Conservation (phyloP, 2,888 invertebrate genomes). For the Sphinx pinastri region DNA sequence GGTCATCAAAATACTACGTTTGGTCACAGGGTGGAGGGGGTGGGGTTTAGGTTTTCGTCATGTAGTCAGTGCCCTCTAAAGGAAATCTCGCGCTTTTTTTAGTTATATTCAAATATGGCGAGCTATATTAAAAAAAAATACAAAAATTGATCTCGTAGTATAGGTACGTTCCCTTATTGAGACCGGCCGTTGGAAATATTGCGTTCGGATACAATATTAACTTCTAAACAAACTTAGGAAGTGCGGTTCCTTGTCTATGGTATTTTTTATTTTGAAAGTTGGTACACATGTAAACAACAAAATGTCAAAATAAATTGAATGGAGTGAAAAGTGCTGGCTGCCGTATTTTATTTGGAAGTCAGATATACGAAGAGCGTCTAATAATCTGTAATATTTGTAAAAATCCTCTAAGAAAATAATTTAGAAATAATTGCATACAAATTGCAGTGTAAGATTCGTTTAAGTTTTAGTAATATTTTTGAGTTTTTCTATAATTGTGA, state of each 20-base stretch:
- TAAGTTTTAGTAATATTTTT: slow-evolving; percentile 67
- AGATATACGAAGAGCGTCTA: slow-evolving; percentile 57
- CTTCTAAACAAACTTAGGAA: background rate
- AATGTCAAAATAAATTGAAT: slow-evolving; percentile 68
- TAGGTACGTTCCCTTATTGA: too few species aligned
- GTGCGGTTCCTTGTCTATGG: slow-evolving; percentile 37
- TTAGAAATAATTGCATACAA: slow-evolving; percentile 54
- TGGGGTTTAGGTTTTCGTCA: too few species aligned
- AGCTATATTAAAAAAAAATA: too few species aligned
- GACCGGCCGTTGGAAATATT: too few species aligned
- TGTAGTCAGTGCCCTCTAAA: too few species aligned
- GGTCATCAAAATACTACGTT: too few species aligned
- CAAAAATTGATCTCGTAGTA: too few species aligned
- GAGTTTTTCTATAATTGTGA: slow-evolving; percentile 58
- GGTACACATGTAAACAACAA: slow-evolving; percentile 52
- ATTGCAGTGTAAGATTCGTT: slow-evolving; percentile 57
- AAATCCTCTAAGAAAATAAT: slow-evolving; percentile 64
- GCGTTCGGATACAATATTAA: background rate
- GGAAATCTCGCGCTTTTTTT: too few species aligned
- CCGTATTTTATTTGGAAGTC: slow-evolving; percentile 66
- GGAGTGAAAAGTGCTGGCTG: slow-evolving; percentile 63
- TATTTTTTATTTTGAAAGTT: slow-evolving; percentile 41
- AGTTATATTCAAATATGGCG: too few species aligned
- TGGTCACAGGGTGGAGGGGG: too few species aligned
- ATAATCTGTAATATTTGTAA: slow-evolving; percentile 67